Evolutionary conservation across 1,140 invertebrate species (phyloP).

Genomic region (Leptopilina boulardi): DNA sequence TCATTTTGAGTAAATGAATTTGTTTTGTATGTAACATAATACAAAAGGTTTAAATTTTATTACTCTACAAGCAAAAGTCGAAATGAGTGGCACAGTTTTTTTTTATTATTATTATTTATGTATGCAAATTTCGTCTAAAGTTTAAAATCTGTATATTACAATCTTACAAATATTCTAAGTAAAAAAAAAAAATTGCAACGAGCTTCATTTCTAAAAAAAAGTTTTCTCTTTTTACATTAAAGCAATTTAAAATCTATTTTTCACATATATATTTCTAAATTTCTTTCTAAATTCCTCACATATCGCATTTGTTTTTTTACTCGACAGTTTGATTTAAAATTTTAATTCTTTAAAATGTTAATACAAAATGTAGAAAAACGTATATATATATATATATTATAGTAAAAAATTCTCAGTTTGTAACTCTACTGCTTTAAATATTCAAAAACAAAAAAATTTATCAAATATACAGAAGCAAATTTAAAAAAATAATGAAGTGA

Average conservation of each 20-base stretch:
- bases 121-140: not conserved
- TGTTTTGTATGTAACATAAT: slow-evolving; percentile 22
- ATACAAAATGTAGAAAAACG: not conserved
- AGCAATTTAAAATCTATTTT: not conserved
- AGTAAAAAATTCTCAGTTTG: too few relatives aligned
- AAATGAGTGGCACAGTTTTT: slow-evolving; percentile 7
- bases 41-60: not conserved
- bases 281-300: not conserved
- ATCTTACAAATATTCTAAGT: slow-evolving; percentile 11
- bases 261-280: not conserved
- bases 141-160: slow-evolving; percentile 33
- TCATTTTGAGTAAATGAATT: slow-evolving; percentile 32
- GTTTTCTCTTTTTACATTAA: slow-evolving; percentile 14
- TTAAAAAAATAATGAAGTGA: not conserved
- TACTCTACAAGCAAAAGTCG: slow-evolving; percentile 4
- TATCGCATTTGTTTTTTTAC: not conserved
- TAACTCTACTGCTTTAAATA: too few relatives aligned
- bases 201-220: slow-evolving; percentile 26
- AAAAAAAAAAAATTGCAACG: slow-evolving; percentile 24
- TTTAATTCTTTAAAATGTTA: not conserved
- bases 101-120: too few relatives aligned
- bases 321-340: not conserved
- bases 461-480: not conserved
- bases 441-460: too few relatives aligned
- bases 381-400: not conserved